A percentile compares a stretch with the other conserved stretches of the same genome.
Conservation (phyloP, 2,888 invertebrate genomes). For the Rhagonycha fulva region DNA sequence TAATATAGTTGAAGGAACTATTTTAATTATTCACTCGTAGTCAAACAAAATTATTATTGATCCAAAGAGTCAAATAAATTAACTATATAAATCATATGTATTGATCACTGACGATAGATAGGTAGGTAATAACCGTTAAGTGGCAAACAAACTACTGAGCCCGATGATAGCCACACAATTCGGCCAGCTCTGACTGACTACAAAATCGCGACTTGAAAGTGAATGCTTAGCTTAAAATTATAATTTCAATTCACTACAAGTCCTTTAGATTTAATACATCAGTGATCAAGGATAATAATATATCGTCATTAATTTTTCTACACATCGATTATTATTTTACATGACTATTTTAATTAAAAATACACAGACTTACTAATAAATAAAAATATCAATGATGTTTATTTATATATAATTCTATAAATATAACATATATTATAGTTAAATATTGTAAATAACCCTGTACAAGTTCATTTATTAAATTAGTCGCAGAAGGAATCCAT, state of each 20-base stretch:
- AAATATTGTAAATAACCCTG: neutral
- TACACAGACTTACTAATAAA: neutral
- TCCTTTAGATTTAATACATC: neutral
- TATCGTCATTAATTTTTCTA: neutral
- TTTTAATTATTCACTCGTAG: neutral
- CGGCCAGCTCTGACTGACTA: neutral
- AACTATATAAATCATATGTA: neutral
- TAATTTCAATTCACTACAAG: neutral
- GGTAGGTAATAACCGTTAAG: neutral
- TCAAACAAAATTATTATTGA: neutral
- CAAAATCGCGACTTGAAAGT: neutral
- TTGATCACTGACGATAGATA: neutral
- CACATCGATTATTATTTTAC: neutral
- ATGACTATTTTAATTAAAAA: neutral
- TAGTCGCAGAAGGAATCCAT: neutral
- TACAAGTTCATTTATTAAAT: neutral
- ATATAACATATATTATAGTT: neutral
- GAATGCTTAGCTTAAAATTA: neutral
- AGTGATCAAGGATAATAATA: neutral
- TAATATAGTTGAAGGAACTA: neutral
- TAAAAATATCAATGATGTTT: neutral
- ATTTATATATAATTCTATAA: neutral
- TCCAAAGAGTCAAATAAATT: neutral
- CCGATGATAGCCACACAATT: neutral
- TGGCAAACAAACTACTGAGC: neutral